Evolutionary conservation across 2,113 vertebrate genomes (phyloP).

Genomic region (Calyptommatus sinebrachiatus): DNA sequence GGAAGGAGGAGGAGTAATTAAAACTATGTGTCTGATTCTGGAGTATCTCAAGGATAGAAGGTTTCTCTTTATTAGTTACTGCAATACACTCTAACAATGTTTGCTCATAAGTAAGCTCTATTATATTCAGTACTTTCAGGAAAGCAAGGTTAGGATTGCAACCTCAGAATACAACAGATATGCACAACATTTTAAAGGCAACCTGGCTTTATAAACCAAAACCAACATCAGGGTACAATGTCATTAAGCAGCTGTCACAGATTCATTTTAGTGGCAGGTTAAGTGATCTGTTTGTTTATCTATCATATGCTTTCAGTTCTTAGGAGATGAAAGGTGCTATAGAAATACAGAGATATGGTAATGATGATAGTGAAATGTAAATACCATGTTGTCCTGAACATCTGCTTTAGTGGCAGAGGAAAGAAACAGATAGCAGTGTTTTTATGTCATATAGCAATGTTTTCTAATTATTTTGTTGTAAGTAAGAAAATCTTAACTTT

Average conservation of each 20-base stretch:
- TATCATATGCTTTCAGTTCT: neutral
- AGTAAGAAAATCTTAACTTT: slow-evolving; percentile 16
- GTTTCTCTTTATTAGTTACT: too few species aligned
- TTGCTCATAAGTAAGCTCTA: too few species aligned
- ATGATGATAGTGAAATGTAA: neutral
- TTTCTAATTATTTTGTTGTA: slow-evolving; percentile 36
- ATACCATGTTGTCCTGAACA: slow-evolving; percentile 14
- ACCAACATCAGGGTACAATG: neutral
- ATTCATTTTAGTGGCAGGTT: neutral
- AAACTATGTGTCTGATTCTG: too few species aligned
- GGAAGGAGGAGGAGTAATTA: too few species aligned
- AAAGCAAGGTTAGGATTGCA: neutral
- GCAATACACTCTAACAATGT: too few species aligned
- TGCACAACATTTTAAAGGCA: neutral
- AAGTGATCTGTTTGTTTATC: neutral
- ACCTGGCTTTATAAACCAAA: neutral
- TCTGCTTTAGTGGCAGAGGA: slow-evolving; percentile 28
- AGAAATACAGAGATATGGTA: neutral
- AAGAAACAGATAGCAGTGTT: slow-evolving; percentile 19
- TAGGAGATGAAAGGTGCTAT: neutral
- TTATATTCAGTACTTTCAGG: too few species aligned
- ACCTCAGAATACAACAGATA: neutral
- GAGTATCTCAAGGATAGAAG: too few species aligned
- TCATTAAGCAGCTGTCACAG: slow-evolving; percentile 14
- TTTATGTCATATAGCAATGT: neutral